Conservation (phyloP, 2,797 vertebrate genomes). For the Cottoperca gobio region DNA sequence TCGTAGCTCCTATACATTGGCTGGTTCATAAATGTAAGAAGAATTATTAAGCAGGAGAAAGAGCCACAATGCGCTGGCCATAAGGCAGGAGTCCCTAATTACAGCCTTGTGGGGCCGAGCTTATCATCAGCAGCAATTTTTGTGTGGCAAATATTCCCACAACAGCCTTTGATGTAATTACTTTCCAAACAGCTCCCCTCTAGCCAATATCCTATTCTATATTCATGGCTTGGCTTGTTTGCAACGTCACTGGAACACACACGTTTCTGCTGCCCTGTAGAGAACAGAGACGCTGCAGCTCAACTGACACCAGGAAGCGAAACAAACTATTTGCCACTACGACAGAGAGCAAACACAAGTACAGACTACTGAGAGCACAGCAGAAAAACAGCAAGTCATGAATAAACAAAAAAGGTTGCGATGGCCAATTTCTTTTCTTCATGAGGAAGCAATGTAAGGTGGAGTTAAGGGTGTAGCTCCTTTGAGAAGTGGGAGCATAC, state of each 20-base stretch:
- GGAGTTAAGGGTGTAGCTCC: conserved; percentile 8
- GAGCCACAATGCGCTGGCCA: conserved; percentile 68
- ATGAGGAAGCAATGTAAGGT: conserved; percentile 9
- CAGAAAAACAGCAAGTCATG: conserved; percentile 8
- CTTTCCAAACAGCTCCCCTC: conserved; percentile 84
- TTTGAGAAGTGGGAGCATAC: conserved; percentile 12
- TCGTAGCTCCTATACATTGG: conserved; percentile 34
- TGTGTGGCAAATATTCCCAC: conserved; percentile 82
- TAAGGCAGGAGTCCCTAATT: conserved; percentile 77
- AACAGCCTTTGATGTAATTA: conserved; percentile 87
- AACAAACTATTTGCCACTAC: conserved; percentile 17
- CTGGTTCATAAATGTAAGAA: conserved; percentile 71
- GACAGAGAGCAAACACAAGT: conserved; percentile 24
- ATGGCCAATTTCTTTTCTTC: conserved; percentile 8
- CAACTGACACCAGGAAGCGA: conserved; percentile 28
- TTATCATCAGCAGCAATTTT: conserved; percentile 82
- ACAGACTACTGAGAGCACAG: neutral
- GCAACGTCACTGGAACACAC: conserved; percentile 73
- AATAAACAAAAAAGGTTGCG: conserved; percentile 7
- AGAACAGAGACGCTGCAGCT: conserved; percentile 49
- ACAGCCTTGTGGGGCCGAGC: conserved; percentile 77
- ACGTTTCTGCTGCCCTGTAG: conserved; percentile 61
- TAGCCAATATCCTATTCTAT: conserved; percentile 81
- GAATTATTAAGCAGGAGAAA: conserved; percentile 75
- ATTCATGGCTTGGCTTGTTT: conserved; percentile 80